Percentiles rank a stretch among this genome's conserved stretches.
phyloP scores from a whole-genome alignment of 2,797 vertebrate genomes.

The Pipistrellus pipistrellus region DNA sequence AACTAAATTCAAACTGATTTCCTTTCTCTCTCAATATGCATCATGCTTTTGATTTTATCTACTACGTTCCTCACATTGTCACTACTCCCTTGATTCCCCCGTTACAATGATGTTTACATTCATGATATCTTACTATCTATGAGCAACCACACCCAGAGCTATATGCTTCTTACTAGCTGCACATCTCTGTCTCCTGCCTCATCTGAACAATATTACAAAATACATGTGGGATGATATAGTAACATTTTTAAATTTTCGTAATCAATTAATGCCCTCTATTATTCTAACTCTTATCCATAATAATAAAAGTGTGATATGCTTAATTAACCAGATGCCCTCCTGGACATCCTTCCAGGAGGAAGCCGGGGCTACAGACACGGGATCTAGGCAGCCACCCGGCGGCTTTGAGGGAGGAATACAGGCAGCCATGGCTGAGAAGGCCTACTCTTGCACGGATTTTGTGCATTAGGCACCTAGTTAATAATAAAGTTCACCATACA shows the following conservation, averaged over 20 bases:
- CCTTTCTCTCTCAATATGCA: neutral
- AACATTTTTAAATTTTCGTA: neutral
- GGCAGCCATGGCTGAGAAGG: no score
- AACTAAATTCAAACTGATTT: neutral
- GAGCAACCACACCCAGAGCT: neutral
- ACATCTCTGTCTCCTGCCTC: neutral
- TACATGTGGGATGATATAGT: neutral
- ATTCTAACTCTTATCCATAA: neutral
- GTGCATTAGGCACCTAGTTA: neutral
- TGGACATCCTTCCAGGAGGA: no score
- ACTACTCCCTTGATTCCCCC: neutral
- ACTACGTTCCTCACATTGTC: neutral
- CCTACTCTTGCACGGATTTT: no score
- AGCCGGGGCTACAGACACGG: fast-evolving
- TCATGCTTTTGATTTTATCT: neutral
- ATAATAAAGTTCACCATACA: neutral
- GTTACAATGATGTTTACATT: neutral
- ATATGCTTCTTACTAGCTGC: fast-evolving
- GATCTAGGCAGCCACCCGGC: no score
- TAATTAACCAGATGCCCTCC: no score
- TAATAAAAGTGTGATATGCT: no score
- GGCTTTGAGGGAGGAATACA: no score
- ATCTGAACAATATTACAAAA: neutral
- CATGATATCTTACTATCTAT: neutral
- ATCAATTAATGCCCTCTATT: neutral